These are phyloP conservation scores for Cuculus canorus DNA, from an alignment of 2,797 vertebrate genomes.

Conservation along the genomic window DNA sequence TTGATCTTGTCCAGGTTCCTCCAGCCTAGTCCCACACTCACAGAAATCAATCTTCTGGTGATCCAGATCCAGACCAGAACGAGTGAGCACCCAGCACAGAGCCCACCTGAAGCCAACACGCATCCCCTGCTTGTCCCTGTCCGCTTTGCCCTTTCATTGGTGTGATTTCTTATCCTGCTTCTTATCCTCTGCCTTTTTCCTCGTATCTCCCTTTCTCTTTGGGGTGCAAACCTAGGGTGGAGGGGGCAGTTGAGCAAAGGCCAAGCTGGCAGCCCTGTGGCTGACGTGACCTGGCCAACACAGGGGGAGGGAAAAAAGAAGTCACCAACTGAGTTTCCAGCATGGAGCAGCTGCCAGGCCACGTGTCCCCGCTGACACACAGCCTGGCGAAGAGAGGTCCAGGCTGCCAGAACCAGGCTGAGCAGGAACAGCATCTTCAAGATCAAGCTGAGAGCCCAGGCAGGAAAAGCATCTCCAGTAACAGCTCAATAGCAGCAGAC, in stretches of 20 bases:
- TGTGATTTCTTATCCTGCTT: neutral
- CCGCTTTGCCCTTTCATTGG: neutral
- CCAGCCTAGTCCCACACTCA: neutral
- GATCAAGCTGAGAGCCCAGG: slow-evolving; percentile 48
- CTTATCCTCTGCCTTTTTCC: neutral
- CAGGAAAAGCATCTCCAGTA: slow-evolving; percentile 5
- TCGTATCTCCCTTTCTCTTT: neutral
- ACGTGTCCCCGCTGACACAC: slow-evolving; percentile 3
- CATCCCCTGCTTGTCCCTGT: neutral
- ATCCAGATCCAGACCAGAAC: neutral
- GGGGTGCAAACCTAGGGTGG: rapidly evolving
- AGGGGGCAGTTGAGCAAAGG: neutral
- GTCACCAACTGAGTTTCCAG: neutral
- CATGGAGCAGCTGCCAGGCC: slow-evolving; percentile 38
- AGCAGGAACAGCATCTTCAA: slow-evolving; percentile 30
- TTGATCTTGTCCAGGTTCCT: neutral
- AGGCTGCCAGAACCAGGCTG: slow-evolving; percentile 19
- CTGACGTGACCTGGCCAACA: neutral
- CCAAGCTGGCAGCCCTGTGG: neutral
- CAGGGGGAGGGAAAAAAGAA: neutral
- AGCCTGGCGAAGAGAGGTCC: slow-evolving; percentile 6
- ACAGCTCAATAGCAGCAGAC: neutral
- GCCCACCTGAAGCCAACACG: neutral
- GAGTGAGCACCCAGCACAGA: neutral
- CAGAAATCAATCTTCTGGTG: neutral